Evolutionary conservation across 1,140 invertebrate species (phyloP), one percentile per base, ranked within the genome.

Genomic region (Lordiphosa mommai): DNA sequence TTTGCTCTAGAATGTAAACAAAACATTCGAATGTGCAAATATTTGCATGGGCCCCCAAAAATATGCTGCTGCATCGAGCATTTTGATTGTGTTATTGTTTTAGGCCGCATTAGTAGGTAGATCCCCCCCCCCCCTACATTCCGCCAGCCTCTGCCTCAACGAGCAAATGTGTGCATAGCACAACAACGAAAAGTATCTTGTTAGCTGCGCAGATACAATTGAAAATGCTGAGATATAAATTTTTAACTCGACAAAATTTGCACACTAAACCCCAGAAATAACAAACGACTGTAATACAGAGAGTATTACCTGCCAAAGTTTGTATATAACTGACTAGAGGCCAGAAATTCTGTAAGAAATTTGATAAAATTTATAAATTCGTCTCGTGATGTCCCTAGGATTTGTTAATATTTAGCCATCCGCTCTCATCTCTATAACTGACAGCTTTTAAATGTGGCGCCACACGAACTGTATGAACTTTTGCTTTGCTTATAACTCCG

Each of bases 1-100:
- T 85, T 64, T 74, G 64, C 58, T 68, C 71, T 76, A 65, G 82
- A 82, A 82, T 82, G 76, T 61, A 76, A 65, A 60, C 77, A 76
- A 71, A 84, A 65, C 30, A 66, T 77, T 63, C 56, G 49, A 61
- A 58, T 59, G 47, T 51, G 60, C 64, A 84, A 72, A 72, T 72
- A 77, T 84, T 63, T 77, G 60, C 64, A 70, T 61, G 67, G 57
- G 55, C 40, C 55, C 56, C 55, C 56, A 67, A 68, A 84, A 60
- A 84, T 50, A 63, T 67, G 65, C 48, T 55, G 55, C 50, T 17
- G 7, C 34, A 30, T 4, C 10, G n/a, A 27, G 2, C 12, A 30
- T 14, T 14, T 30, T 47, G 23, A 27, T 29, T 47, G 20, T 30
- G 27, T 33, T 36, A 49, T 49, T 47, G 27, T 47, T 43, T 29